phyloP scores from a whole-genome alignment of 2,888 invertebrate genomes.

The Caenorhabditis wallacei region DNA sequence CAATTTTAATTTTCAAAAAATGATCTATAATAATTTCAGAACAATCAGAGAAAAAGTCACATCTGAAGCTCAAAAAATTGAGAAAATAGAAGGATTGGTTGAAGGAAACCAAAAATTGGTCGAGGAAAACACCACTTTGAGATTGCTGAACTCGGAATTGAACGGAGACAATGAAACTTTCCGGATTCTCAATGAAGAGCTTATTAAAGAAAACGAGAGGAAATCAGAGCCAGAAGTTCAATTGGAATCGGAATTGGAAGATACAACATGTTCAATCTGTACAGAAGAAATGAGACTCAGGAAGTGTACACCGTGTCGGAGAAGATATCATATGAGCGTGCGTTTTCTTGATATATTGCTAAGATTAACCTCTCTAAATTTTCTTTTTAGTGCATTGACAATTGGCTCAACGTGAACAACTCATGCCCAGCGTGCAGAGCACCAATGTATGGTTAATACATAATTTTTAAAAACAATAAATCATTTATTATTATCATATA shows the following conservation, averaged over 20 bases:
- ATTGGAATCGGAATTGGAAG: neutral
- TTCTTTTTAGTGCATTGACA: neutral
- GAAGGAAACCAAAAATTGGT: neutral
- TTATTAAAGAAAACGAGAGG: neutral
- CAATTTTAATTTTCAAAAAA: too few species aligned
- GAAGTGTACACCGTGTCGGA: slow-evolving; percentile 5
- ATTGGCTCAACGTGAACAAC: neutral
- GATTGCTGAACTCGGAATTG: slow-evolving; percentile 1
- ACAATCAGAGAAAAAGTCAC: too few species aligned
- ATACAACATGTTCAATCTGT: slow-evolving; percentile 5
- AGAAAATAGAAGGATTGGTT: neutral
- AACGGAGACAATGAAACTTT: neutral
- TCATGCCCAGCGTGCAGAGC: neutral
- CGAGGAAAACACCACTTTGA: neutral
- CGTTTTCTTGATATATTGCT: neutral
- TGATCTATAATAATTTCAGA: too few species aligned
- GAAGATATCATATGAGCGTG: slow-evolving; percentile 7
- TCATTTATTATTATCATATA: neutral
- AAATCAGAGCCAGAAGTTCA: neutral
- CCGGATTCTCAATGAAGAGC: neutral
- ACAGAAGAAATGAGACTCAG: slow-evolving; percentile 6
- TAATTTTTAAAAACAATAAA: neutral
- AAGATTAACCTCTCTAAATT: neutral
- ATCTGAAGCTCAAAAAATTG: too few species aligned
- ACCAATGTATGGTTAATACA: neutral